Evolutionary conservation across 2,113 vertebrate genomes (phyloP).

Genomic region (Peromyscus californicus): DNA sequence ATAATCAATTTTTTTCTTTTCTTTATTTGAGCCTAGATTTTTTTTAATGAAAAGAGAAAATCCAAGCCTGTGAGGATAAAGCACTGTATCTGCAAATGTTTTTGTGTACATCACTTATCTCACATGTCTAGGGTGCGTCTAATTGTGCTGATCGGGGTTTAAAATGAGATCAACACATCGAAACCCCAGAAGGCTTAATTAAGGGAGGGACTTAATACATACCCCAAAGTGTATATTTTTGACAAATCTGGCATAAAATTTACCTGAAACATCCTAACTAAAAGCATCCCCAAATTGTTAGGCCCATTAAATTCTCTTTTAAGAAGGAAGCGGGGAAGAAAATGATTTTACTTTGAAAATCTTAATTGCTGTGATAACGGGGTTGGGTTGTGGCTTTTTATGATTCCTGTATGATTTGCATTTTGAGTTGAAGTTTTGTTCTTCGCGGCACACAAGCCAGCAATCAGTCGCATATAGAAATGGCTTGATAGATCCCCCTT

Average conservation of each 20-base stretch:
- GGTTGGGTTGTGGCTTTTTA: slow-evolving; percentile 40
- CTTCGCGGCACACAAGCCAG: slow-evolving; percentile 80
- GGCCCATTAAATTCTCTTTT: slow-evolving; percentile 61
- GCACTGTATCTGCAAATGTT: slow-evolving; percentile 88
- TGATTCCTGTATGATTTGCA: slow-evolving; percentile 78
- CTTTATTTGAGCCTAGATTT: slow-evolving; percentile 69
- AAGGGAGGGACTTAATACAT: slow-evolving; percentile 93
- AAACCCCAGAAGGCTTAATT: slow-evolving; percentile 99
- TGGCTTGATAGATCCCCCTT: slow-evolving; percentile 73
- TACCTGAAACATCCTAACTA: slow-evolving; percentile 82
- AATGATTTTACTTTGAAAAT: slow-evolving; percentile 85
- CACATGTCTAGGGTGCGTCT: slow-evolving; percentile 90
- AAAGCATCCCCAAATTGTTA: slow-evolving; percentile 71
- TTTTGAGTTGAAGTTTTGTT: slow-evolving; percentile 81
- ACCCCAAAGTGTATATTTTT: slow-evolving; percentile 83
- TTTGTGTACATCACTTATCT: slow-evolving; percentile 92
- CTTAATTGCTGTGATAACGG: slow-evolving; percentile 78
- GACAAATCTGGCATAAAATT: slow-evolving; percentile 83
- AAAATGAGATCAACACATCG: slow-evolving; percentile 96
- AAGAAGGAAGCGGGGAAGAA: slow-evolving; percentile 55
- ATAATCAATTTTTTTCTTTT: slow-evolving; percentile 89
- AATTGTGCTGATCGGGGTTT: slow-evolving; percentile 98
- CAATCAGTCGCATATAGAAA: slow-evolving; percentile 78
- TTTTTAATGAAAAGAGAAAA: slow-evolving; percentile 87
- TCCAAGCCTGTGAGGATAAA: slow-evolving; percentile 85